A percentile compares a stretch with the other conserved stretches of the same genome.
Evolutionary conservation across 2,113 vertebrate genomes (phyloP).

Genomic region (Lipophrys pholis): DNA sequence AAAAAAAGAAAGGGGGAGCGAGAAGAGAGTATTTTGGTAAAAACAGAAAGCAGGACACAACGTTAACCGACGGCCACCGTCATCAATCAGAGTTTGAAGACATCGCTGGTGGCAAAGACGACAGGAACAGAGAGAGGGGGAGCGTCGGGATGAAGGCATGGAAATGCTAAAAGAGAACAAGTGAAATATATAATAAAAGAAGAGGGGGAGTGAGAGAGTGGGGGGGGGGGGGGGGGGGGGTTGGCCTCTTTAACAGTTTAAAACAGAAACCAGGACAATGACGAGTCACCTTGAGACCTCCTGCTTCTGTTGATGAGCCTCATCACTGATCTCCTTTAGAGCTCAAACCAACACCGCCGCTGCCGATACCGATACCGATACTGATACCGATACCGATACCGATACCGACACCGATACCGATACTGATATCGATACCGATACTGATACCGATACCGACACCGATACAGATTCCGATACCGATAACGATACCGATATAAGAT

Average conservation of each 20-base stretch:
- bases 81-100: conserved; percentile 82
- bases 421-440: too few relatives aligned
- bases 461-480: too few relatives aligned
- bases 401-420: too few relatives aligned
- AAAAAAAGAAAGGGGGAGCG: not conserved
- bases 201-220: not conserved
- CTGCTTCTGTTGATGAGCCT: conserved; percentile 33
- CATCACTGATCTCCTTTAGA: too few relatives aligned
- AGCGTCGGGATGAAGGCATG: conserved; percentile 60
- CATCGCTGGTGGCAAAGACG: conserved; percentile 80
- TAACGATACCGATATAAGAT: too few relatives aligned
- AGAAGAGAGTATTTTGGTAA: conserved; percentile 64
- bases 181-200: conserved; percentile 56
- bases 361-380: too few relatives aligned
- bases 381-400: too few relatives aligned
- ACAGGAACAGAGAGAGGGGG: conserved; percentile 66
- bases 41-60: conserved; percentile 79
- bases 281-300: conserved; percentile 74
- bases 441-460: too few relatives aligned
- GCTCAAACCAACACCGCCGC: too few relatives aligned
- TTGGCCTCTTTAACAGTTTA: conserved; percentile 74
- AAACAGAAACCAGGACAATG: conserved; percentile 75
- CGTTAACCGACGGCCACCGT: conserved; percentile 73
- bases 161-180: conserved; percentile 58
- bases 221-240: conserved; percentile 52